Evolutionary conservation across 2,797 vertebrate genomes (phyloP).

Genomic region (Sebastes diploproa): DNA sequence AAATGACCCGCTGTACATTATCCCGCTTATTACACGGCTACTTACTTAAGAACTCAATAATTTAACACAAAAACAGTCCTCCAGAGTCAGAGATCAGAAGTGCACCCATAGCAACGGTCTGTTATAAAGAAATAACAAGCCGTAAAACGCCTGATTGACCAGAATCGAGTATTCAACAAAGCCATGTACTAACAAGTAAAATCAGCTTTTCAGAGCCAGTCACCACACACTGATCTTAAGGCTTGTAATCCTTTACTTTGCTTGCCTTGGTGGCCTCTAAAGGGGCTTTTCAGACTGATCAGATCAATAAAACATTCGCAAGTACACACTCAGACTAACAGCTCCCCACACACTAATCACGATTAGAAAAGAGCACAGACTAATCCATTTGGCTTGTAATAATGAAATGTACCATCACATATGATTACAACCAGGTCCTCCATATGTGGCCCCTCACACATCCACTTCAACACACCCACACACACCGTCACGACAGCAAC

Average conservation of each 20-base stretch:
- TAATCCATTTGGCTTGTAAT: conserved; percentile 12
- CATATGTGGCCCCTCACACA: conserved; percentile 5
- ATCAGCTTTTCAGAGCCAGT: background rate
- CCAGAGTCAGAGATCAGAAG: no score
- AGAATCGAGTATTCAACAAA: no score
- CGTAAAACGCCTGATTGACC: no score
- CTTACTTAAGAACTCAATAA: no score
- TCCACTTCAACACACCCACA: background rate
- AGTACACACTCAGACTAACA: conserved; percentile 17
- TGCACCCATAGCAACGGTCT: no score
- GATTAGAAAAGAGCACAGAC: conserved; percentile 15
- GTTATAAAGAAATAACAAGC: no score
- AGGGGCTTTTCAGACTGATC: conserved; percentile 43
- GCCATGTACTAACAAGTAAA: conserved; percentile 11
- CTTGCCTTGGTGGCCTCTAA: conserved; percentile 3
- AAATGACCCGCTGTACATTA: no score
- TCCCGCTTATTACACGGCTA: no score
- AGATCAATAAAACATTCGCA: conserved; percentile 56
- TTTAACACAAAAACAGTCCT: no score
- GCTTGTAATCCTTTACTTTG: conserved; percentile 19
- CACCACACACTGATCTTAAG: background rate
- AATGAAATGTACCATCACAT: conserved; percentile 33
- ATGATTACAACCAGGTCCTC: background rate
- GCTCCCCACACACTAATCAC: conserved; percentile 18
- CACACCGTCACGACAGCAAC: background rate